A percentile compares a stretch with the other conserved stretches of the same genome.
phyloP scores from a whole-genome alignment of 2,797 vertebrate species.

The Ambastaia sidthimunki region DNA sequence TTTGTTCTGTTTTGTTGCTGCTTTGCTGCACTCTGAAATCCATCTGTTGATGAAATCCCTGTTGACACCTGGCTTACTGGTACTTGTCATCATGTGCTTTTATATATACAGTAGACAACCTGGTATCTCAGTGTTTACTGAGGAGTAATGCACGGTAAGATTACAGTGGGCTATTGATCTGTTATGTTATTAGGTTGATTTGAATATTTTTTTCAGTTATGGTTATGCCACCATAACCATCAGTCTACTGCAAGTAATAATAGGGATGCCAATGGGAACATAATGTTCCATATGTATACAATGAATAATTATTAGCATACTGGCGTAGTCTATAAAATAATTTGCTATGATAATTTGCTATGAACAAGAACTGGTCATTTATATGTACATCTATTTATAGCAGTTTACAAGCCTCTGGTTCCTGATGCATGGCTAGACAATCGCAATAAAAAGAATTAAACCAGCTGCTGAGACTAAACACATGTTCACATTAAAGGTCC shows the following conservation, averaged over 20 bases:
- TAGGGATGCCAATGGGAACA: background rate
- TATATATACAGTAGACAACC: conserved; percentile 4
- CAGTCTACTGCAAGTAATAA: background rate
- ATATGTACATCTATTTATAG: background rate
- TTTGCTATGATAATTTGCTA: background rate
- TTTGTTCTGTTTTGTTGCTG: conserved; percentile 28
- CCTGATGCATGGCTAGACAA: background rate
- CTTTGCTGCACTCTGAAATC: conserved; percentile 33
- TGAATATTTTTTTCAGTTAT: background rate
- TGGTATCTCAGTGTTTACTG: conserved; percentile 7
- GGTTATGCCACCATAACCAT: background rate
- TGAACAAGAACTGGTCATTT: background rate
- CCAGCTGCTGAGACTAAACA: conserved; percentile 21
- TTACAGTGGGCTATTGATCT: background rate
- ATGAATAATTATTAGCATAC: background rate
- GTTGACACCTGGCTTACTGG: conserved; percentile 15
- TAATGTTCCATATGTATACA: background rate
- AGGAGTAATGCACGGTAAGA: background rate
- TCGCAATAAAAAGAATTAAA: background rate
- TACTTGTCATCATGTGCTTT: conserved; percentile 2
- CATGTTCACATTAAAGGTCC: background rate
- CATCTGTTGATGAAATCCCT: conserved; percentile 41
- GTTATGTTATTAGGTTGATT: background rate
- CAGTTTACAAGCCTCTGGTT: background rate
- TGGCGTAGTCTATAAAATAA: background rate